These are phyloP conservation scores for Eulemur coronatus DNA, from an alignment of 2,797 vertebrate species.

Conservation along the genomic window DNA sequence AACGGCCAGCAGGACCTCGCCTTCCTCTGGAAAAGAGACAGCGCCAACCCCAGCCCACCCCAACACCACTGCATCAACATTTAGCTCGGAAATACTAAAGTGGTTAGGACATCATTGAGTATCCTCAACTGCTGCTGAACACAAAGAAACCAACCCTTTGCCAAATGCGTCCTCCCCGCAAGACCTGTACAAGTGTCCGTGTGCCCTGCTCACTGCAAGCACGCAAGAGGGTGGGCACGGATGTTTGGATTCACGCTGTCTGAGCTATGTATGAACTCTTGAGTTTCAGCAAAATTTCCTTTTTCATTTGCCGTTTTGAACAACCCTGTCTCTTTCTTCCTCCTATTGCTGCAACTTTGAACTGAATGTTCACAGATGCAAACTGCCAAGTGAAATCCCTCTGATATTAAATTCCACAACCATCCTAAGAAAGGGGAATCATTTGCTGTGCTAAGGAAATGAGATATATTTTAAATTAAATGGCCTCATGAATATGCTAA, in stretches of 20 bases:
- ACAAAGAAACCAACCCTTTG: neutral
- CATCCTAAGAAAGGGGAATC: neutral
- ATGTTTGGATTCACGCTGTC: neutral
- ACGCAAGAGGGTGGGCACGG: rapidly evolving
- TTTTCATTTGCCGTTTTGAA: neutral
- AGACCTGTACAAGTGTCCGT: neutral
- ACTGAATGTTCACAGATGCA: neutral
- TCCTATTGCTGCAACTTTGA: neutral
- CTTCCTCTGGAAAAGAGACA: neutral
- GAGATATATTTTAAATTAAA: slow-evolving; percentile 48
- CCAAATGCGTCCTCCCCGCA: neutral
- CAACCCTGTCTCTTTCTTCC: neutral
- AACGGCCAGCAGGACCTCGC: rapidly evolving
- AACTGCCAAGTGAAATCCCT: slow-evolving; percentile 47
- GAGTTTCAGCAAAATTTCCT: neutral
- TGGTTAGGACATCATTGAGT: neutral
- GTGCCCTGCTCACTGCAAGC: rapidly evolving
- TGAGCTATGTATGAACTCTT: neutral
- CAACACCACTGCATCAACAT: neutral
- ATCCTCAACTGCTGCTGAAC: neutral
- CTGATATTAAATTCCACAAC: slow-evolving; percentile 56
- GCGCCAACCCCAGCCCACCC: neutral
- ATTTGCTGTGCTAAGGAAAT: slow-evolving; percentile 35
- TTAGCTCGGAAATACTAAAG: neutral
- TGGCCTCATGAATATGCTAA: slow-evolving; percentile 51